Base-by-base conservation (phyloP, 2,797 vertebrate genomes). In the Syndactyla subalaris region DNA sequence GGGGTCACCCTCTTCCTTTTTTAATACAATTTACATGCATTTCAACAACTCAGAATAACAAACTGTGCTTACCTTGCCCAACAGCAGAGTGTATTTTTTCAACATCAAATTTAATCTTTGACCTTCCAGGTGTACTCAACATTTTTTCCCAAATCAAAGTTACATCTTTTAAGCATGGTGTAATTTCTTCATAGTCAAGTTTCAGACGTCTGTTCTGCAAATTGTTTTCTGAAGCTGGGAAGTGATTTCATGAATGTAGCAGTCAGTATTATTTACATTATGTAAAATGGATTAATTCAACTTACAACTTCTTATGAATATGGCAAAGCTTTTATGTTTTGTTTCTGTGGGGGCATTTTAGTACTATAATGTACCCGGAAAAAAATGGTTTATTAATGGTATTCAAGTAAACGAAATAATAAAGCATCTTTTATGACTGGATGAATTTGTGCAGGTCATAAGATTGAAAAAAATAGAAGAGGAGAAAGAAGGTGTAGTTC, bases 111-210 rank as follows among this genome's bases (percentile, higher is more conserved):
- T 99, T 99, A 96, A 98, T 97, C 95, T 98, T 99, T 79, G 98
- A 96, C 93, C 99, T 99, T 80, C 98, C 98, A 24, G 98, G 98
- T 9, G 98, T 98, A 95, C 97, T 98, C 73, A 99, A 97, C 98
- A 99, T 99, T 97, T 98, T 99, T 97, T 99, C 99, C 99, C 99
- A 99, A 83, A 99, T 98, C 65, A 98, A 80, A 19, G 99, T 99
- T 76, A 99, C 99, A 19, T 99, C 99, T 97, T 99, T 99, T 70
- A 99, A 98, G 95, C 99, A 99, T 0, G 99, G 99, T 39, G 99
- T 99, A 96, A 99, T 99, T 98, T 99, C 99, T 95, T 99, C 99
- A 2, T 99, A 99, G 96, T 99, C 99, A 38, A 99, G 98, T 97
- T 99, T 99, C 72, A 99, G 97, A 8, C 99, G 98, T 85, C 98